Conservation (phyloP, 2,888 invertebrate species). For the Volucella inanis region DNA sequence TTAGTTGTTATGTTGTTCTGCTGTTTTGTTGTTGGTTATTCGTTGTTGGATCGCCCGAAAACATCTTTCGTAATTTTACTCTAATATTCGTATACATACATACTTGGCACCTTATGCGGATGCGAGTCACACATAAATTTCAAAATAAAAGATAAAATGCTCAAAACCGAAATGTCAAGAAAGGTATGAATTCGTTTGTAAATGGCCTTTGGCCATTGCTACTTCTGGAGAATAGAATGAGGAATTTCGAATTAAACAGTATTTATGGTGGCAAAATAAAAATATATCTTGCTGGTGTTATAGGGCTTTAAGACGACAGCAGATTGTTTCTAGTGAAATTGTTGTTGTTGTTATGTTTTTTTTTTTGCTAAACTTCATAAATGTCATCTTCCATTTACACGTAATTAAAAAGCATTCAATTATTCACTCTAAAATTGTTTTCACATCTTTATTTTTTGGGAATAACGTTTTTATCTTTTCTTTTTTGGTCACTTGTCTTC, state of each 20-base stretch:
- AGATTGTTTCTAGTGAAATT: conserved; percentile 36
- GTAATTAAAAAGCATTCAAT: conserved; percentile 70
- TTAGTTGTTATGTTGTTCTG: too few species aligned
- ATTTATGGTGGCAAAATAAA: conserved; percentile 31
- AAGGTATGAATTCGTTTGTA: conserved; percentile 34
- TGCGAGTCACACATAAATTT: conserved; percentile 58
- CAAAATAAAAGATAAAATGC: conserved; percentile 60
- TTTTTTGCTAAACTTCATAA: conserved; percentile 47
- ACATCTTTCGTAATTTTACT: conserved; percentile 46
- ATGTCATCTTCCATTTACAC: conserved; percentile 57
- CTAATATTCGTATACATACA: background rate
- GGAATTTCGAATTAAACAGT: conserved; percentile 10
- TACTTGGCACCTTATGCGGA: conserved; percentile 48
- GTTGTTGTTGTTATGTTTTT: background rate
- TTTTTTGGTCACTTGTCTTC: conserved; percentile 2
- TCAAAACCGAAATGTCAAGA: conserved; percentile 48
- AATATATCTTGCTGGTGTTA: conserved; percentile 20
- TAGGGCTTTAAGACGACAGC: background rate
- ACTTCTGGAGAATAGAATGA: too few species aligned
- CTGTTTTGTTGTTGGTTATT: background rate
- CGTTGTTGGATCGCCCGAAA: conserved; percentile 38
- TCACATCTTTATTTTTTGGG: conserved; percentile 18
- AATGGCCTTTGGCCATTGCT: conserved; percentile 48
- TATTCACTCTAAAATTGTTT: conserved; percentile 50
- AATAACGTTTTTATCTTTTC: conserved; percentile 16